These are phyloP conservation scores for Listrodromus nycthemerus DNA, from an alignment of 2,888 invertebrate genomes.

Conservation along the genomic window DNA sequence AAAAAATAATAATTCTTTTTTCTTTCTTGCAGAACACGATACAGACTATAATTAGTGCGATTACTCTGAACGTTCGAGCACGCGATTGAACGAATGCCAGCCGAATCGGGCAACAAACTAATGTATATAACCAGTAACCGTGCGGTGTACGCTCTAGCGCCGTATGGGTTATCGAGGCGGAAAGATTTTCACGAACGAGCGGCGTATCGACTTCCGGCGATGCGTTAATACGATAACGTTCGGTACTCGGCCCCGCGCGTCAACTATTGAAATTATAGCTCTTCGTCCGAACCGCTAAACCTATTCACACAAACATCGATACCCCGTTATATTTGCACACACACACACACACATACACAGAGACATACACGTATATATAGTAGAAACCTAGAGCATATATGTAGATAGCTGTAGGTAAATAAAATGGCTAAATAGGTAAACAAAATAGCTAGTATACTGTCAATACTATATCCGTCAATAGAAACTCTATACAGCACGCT, in stretches of 20 bases:
- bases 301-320: conserved; percentile 16
- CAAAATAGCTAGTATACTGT: not conserved
- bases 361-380: not conserved
- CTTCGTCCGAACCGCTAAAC: not conserved
- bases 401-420: not conserved
- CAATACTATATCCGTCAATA: not conserved
- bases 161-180: conserved; percentile 52
- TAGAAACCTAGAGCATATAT: not conserved
- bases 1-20: not conserved
- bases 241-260: conserved; percentile 16
- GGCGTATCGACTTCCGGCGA: conserved; percentile 61
- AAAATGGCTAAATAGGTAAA: not conserved
- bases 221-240: conserved; percentile 42
- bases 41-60: conserved; percentile 17
- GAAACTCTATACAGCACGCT: not conserved
- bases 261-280: conserved; percentile 35
- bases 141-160: not conserved
- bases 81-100: conserved; percentile 34
- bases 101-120: conserved; percentile 21
- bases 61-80: conserved; percentile 31
- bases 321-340: not conserved
- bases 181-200: conserved; percentile 56
- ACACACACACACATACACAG: not conserved
- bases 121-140: conserved; percentile 25
- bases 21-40: not conserved